phyloP scores from a whole-genome alignment of 2,797 vertebrate genomes.

The Galago senegalensis region DNA sequence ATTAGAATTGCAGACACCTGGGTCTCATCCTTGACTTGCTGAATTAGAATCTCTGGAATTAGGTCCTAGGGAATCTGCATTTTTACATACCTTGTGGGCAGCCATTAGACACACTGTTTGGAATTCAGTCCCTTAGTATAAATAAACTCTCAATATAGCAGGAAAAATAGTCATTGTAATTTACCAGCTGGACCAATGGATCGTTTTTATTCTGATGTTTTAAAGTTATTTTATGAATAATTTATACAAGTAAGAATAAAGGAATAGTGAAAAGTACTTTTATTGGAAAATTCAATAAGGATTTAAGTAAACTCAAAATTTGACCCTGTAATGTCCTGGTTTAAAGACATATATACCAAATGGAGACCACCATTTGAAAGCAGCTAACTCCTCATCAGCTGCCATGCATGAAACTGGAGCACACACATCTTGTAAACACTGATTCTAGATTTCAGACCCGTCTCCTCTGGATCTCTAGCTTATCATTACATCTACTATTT shows the following conservation, averaged over 20 bases:
- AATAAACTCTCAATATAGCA: neutral
- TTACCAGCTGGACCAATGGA: neutral
- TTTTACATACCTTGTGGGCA: neutral
- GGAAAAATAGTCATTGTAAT: neutral
- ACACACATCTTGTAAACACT: neutral
- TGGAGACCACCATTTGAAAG: neutral
- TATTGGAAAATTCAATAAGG: slow-evolving; percentile 28
- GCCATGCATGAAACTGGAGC: neutral
- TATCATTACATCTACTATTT: neutral
- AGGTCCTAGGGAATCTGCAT: neutral
- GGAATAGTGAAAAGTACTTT: neutral
- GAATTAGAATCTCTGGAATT: neutral
- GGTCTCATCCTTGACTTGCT: neutral
- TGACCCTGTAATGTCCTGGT: neutral
- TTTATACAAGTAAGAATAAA: slow-evolving; percentile 36
- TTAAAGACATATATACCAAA: neutral
- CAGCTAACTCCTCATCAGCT: neutral
- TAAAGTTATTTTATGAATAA: slow-evolving; percentile 37
- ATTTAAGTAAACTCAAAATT: neutral
- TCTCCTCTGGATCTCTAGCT: neutral
- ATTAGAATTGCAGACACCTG: neutral
- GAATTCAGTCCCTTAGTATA: neutral
- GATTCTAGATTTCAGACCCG: neutral
- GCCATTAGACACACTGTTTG: neutral
- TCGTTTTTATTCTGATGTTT: slow-evolving; percentile 20